A percentile compares a stretch with the other conserved stretches of the same genome.
phyloP scores from a whole-genome alignment of 92 coral and sea anemone genomes.

The Porites cylindrica region DNA sequence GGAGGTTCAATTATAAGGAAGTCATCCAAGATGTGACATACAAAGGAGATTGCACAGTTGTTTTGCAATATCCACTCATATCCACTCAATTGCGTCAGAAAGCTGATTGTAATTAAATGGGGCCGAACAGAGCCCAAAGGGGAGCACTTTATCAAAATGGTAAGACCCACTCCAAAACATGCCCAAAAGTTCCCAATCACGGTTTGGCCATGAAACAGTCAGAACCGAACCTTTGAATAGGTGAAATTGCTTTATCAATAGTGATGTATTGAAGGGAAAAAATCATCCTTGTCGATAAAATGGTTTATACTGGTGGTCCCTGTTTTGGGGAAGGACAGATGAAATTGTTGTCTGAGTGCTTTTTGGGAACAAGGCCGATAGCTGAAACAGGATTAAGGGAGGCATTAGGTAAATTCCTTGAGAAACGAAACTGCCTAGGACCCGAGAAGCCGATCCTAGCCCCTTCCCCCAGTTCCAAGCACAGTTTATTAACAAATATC shows the following conservation, averaged over 20 bases:
- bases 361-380: constrained; percentile 62
- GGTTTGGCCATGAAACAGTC: constrained; percentile 63
- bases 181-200: constrained; percentile 71
- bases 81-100: constrained; percentile 65
- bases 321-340: constrained; percentile 69
- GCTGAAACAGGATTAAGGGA: constrained; percentile 53
- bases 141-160: constrained; percentile 64
- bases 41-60: constrained; percentile 19
- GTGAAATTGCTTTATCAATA: constrained; percentile 50
- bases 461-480: constrained; percentile 44
- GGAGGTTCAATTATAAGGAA: constrained; percentile 65
- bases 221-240: constrained; percentile 42
- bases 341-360: constrained; percentile 61
- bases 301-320: constrained; percentile 56
- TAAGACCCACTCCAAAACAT: constrained; percentile 56
- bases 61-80: constrained; percentile 5
- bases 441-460: constrained; percentile 57
- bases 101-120: constrained; percentile 64
- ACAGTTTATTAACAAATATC: constrained; percentile 49
- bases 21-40: constrained; percentile 61
- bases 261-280: constrained; percentile 38
- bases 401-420: constrained; percentile 50
- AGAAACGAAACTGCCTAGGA: constrained; percentile 34
- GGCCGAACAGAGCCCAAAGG: constrained; percentile 2
- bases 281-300: constrained; percentile 33